Base-by-base conservation (phyloP, 2,797 vertebrate species). In the Acropternis orthonyx region DNA sequence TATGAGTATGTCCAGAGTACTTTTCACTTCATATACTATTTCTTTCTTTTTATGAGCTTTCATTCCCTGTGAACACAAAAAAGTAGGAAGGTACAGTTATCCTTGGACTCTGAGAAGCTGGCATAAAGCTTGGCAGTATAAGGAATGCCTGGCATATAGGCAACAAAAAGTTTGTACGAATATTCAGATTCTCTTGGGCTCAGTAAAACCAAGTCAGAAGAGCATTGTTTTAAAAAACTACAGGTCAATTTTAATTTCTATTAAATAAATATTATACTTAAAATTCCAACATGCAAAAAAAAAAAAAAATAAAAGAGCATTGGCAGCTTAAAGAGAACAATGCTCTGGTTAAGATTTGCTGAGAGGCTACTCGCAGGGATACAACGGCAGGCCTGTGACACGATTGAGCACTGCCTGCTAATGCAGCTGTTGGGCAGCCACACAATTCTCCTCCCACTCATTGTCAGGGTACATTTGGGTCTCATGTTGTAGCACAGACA, bases 341-440 rank as follows among this genome's bases (percentile, higher is more conserved):
- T 3, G n/a, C 1, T 24, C 2, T 14, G 37, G 37, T 8, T 71
- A 17, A 3, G 52, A 22, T 1, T 32, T 54, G 2, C 24, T 14
- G 72, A 6, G 3, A 8, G 11, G 49, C 32, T 3, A 0, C 13
- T 4, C 19, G 22, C 12, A 54, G n/a, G 55, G 23, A 2, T 19
- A 10, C n/a, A 26, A 6, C 8, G 3, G 36, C 54, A 56, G 28
- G 17, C 23, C n/a, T 15, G 46, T 14, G 3, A 48, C 26, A 10
- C 10, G 21, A 59, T 8, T 19, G 24, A 34, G 55, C 43, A 1
- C 52, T 41, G 65, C 41, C 72, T 7, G 49, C 3, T 6, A 12
- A 3, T 4, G 55, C 66, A 72, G 81, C 69, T 44, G 65, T 19
- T 56, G 5, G 1, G 27, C 67, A 59, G 62, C 32, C 74, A 17